A percentile compares a stretch with the other conserved stretches of the same genome.
These are phyloP conservation scores for Neocloeon triangulifer DNA, from an alignment of 1,140 invertebrate genomes.

Conservation along the genomic window DNA sequence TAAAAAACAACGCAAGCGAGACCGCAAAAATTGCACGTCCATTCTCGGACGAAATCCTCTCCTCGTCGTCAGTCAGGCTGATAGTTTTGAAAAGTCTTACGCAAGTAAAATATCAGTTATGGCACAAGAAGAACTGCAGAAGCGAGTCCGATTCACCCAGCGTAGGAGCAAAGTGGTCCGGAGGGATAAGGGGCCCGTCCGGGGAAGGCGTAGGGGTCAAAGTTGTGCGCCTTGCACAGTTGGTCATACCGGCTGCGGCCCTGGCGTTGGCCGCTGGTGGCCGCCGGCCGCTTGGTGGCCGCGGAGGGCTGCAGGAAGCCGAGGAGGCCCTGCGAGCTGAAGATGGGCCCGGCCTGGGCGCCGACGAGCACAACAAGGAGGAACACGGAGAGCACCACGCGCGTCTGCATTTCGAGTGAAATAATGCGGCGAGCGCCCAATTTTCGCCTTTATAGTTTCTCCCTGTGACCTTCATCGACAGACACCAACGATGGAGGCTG, in stretches of 20 bases:
- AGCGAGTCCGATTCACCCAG: not conserved
- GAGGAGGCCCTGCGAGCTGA: not conserved
- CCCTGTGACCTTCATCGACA: too few relatives aligned
- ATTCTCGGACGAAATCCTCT: slow-evolving; percentile 11
- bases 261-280: slow-evolving; percentile 12
- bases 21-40: too few relatives aligned
- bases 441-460: too few relatives aligned
- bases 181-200: slow-evolving; percentile 15
- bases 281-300: slow-evolving; percentile 2
- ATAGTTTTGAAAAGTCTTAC: too few relatives aligned
- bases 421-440: slow-evolving; percentile 11
- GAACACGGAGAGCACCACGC: slow-evolving; percentile 12
- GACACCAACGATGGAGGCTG: too few relatives aligned
- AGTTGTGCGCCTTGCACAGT: slow-evolving; percentile 19
- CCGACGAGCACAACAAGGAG: slow-evolving; percentile 15
- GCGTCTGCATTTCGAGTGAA: slow-evolving; percentile 15
- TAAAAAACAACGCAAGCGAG: too few relatives aligned
- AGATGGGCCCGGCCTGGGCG: slow-evolving; percentile 7
- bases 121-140: not conserved
- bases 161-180: slow-evolving; percentile 17
- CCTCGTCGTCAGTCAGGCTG: not conserved
- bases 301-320: not conserved
- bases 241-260: slow-evolving; percentile 20
- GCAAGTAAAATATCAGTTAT: too few relatives aligned
- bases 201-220: slow-evolving; percentile 17